Conservation (phyloP, 1,140 invertebrate genomes). For the Lepidurus apus region DNA sequence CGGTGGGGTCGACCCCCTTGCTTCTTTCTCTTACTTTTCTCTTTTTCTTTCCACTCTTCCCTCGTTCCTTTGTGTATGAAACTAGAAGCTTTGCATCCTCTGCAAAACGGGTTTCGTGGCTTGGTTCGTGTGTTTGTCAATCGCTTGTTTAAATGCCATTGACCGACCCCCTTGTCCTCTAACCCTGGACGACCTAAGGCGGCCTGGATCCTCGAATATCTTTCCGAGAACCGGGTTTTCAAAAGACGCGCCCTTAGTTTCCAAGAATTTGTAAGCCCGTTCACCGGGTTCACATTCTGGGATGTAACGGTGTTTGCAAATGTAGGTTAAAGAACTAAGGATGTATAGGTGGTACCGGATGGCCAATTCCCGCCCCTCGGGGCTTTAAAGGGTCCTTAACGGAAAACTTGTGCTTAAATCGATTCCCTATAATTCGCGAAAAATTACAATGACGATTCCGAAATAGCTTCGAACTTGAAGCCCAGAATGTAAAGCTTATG, state of each 20-base stretch:
- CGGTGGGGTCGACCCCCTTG: not conserved
- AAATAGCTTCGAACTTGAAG: too few species aligned
- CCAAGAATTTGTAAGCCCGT: not conserved
- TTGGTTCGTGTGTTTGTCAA: not conserved
- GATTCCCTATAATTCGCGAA: not conserved
- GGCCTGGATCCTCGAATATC: not conserved
- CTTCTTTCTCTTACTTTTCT: not conserved
- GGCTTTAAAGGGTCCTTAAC: not conserved
- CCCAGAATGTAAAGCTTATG: too few species aligned
- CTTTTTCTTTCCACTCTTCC: not conserved
- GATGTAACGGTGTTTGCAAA: not conserved
- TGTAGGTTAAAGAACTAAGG: slow-evolving; percentile 8
- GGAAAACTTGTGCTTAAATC: not conserved
- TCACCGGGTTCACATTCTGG: not conserved
- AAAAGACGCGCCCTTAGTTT: not conserved
- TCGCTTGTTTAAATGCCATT: not conserved
- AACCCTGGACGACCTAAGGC: not conserved
- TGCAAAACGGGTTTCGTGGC: not conserved
- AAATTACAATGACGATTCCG: not conserved
- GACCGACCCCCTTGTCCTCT: not conserved
- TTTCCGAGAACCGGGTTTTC: not conserved
- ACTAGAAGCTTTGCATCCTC: slow-evolving; percentile 13
- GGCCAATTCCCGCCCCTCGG: not conserved
- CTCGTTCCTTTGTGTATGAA: not conserved
- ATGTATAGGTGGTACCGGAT: not conserved